phyloP scores from a whole-genome alignment of 2,797 vertebrate species.

The Heliangelus exortis region DNA sequence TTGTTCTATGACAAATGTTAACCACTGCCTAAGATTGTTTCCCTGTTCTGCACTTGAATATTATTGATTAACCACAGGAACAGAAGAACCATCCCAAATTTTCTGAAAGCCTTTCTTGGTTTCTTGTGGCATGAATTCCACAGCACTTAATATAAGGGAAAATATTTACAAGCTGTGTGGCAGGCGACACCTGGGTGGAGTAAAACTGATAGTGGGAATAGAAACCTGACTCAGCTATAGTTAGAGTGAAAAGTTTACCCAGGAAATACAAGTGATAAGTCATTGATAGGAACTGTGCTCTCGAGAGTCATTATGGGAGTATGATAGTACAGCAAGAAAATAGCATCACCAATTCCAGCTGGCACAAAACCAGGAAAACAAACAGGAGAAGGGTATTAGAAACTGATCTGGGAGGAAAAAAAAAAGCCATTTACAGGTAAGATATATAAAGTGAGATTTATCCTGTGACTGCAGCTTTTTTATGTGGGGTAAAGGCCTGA shows the following conservation, averaged over 20 bases:
- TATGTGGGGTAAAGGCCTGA: not conserved
- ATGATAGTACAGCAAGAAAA: not conserved
- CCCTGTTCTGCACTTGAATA: not conserved
- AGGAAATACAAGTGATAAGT: conserved; percentile 24
- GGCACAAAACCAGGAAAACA: conserved; percentile 13
- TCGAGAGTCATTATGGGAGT: not conserved
- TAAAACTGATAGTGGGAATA: conserved; percentile 6
- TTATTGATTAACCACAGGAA: not conserved
- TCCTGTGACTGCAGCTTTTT: not conserved
- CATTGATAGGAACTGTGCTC: not conserved
- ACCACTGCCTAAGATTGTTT: not conserved
- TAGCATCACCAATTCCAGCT: not conserved
- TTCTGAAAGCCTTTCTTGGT: not conserved
- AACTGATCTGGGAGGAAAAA: not conserved
- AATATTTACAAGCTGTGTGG: conserved; percentile 10
- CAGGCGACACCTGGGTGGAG: not conserved
- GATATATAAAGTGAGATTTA: conserved; percentile 11
- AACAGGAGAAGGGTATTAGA: not conserved
- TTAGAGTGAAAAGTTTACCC: conserved; percentile 2
- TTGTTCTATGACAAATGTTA: not conserved
- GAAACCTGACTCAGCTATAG: not conserved
- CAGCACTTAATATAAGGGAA: not conserved
- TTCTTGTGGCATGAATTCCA: conserved; percentile 9
- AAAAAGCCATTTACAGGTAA: conserved; percentile 5
- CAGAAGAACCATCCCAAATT: not conserved